phyloP scores from a whole-genome alignment of 2,113 vertebrate species.

The Perca schrenkii region DNA sequence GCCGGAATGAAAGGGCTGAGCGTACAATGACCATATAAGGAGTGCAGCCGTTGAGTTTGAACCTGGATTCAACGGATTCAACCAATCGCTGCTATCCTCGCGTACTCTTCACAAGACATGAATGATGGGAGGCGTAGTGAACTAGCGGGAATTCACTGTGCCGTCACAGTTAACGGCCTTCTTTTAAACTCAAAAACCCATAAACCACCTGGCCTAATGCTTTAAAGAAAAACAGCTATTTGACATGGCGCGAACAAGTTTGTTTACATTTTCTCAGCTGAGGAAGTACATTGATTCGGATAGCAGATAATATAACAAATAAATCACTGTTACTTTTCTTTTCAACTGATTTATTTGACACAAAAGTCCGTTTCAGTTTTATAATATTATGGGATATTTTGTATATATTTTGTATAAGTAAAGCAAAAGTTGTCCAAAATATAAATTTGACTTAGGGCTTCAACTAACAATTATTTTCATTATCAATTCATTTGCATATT shows the following conservation, averaged over 20 bases:
- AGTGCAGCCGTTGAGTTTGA: slow-evolving; percentile 76
- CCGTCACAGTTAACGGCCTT: background rate
- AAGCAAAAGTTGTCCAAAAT: background rate
- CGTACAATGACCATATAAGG: slow-evolving; percentile 83
- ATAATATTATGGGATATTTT: background rate
- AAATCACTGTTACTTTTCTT: background rate
- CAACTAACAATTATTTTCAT: background rate
- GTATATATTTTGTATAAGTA: background rate
- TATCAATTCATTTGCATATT: background rate
- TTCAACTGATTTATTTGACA: background rate
- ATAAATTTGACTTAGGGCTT: background rate
- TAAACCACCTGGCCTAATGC: slow-evolving; percentile 18
- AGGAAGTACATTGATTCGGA: slow-evolving; percentile 10
- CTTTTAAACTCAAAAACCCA: slow-evolving; percentile 69
- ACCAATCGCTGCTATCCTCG: slow-evolving; percentile 71
- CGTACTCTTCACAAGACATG: slow-evolving; percentile 37
- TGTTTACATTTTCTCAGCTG: slow-evolving; percentile 77
- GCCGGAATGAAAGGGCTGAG: slow-evolving; percentile 64
- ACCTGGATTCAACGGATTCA: slow-evolving; percentile 52
- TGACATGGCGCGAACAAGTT: slow-evolving; percentile 82
- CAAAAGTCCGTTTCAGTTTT: background rate
- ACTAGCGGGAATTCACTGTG: background rate
- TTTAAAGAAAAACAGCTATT: slow-evolving; percentile 61
- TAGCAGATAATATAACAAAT: background rate
- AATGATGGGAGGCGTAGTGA: slow-evolving; percentile 77